Conservation (phyloP, 1,140 invertebrate species). For the Drosophila mojavensis region DNA sequence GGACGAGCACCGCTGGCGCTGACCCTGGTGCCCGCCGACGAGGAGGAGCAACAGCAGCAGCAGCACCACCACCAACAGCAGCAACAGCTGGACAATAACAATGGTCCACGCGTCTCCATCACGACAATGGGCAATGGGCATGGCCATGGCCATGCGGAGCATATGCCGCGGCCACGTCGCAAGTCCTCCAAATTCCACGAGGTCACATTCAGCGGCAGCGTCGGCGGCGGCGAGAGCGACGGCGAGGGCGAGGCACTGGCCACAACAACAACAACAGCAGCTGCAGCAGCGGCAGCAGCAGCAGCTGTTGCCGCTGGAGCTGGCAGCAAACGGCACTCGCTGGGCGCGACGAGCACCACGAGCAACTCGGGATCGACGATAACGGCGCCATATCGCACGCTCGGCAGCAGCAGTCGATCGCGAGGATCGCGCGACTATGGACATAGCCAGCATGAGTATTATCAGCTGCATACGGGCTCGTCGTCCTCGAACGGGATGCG, state of each 20-base stretch:
- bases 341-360: slow-evolving; percentile 66
- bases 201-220: slow-evolving; percentile 79
- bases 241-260: slow-evolving; percentile 23
- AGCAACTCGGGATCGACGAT: slow-evolving; percentile 48
- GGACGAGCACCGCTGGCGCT: slow-evolving; percentile 51
- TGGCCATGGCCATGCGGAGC: slow-evolving; percentile 36
- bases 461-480: slow-evolving; percentile 55
- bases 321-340: slow-evolving; percentile 52
- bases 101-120: slow-evolving; percentile 55
- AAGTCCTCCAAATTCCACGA: slow-evolving; percentile 80
- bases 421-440: slow-evolving; percentile 56
- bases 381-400: slow-evolving; percentile 57
- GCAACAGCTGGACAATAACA: slow-evolving; percentile 58
- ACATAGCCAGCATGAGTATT: slow-evolving; percentile 58
- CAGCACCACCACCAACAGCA: slow-evolving; percentile 20
- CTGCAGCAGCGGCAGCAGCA: neutral
- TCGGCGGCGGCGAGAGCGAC: slow-evolving; percentile 76
- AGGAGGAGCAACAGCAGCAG: slow-evolving; percentile 15
- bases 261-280: slow-evolving; percentile 4
- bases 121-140: slow-evolving; percentile 45
- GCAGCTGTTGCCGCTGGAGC: slow-evolving; percentile 2
- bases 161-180: slow-evolving; percentile 51
- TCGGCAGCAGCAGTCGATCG: slow-evolving; percentile 37
- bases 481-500: slow-evolving; percentile 59
- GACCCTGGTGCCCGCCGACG: slow-evolving; percentile 39